Percentiles rank a stretch among this genome's conserved stretches.
phyloP scores from a whole-genome alignment of 2,888 invertebrate genomes.

The Eupithecia exiguata region DNA sequence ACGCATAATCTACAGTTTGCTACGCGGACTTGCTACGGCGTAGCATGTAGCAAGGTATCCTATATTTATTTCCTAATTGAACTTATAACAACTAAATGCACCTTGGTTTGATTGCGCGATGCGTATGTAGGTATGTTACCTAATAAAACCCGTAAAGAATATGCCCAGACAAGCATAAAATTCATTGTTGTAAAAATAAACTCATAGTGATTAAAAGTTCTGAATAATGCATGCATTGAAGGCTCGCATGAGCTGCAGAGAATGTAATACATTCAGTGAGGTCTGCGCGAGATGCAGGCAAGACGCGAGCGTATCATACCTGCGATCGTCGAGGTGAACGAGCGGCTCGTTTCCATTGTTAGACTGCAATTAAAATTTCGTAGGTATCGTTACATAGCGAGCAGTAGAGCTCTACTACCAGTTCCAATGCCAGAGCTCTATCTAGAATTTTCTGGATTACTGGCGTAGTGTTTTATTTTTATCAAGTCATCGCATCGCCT shows the following conservation, averaged over 20 bases:
- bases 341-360: conserved; percentile 43
- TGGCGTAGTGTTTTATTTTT: neutral
- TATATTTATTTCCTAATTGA: neutral
- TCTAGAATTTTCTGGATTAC: neutral
- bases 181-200: neutral
- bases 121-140: too few species aligned
- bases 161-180: neutral
- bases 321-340: conserved; percentile 52
- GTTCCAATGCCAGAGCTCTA: neutral
- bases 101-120: neutral
- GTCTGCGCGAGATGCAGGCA: conserved; percentile 42
- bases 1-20: neutral
- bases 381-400: neutral
- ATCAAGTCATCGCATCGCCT: neutral
- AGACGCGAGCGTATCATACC: conserved; percentile 52
- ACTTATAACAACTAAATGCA: neutral
- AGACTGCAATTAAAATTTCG: neutral
- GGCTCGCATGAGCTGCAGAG: conserved; percentile 1
- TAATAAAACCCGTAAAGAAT: too few species aligned
- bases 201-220: neutral
- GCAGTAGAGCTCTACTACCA: neutral
- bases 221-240: conserved; percentile 10
- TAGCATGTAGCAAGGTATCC: neutral
- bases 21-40: neutral
- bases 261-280: conserved; percentile 16